phyloP scores from a whole-genome alignment of 2,888 invertebrate species.

The Byasa hedistus region DNA sequence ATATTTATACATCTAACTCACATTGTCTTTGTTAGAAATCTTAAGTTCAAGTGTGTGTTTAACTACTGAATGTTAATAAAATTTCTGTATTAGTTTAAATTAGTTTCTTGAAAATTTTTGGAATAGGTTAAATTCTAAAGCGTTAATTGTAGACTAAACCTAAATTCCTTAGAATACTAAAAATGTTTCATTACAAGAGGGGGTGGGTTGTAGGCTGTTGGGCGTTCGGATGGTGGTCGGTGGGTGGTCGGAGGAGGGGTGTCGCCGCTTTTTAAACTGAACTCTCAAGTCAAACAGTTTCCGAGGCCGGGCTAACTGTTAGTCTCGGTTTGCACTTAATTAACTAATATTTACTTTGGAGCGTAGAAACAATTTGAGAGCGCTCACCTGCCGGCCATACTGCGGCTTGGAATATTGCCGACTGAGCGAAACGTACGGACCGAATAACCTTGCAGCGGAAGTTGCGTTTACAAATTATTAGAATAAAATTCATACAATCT shows the following conservation, averaged over 20 bases:
- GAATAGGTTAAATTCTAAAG: neutral
- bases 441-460: neutral
- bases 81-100: neutral
- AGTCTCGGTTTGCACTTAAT: constrained; percentile 71
- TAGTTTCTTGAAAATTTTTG: neutral
- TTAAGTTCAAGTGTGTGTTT: neutral
- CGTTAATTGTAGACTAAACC: neutral
- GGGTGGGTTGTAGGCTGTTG: neutral
- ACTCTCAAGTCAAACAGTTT: constrained; percentile 48
- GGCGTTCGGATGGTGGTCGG: neutral
- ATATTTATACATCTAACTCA: too few species aligned
- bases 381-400: constrained; percentile 60
- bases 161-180: constrained; percentile 18
- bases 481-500: too few species aligned
- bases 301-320: constrained; percentile 42
- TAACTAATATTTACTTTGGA: constrained; percentile 77
- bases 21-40: too few species aligned
- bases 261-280: constrained; percentile 43
- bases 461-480: neutral
- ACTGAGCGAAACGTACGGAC: constrained; percentile 41
- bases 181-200: constrained; percentile 18
- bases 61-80: neutral
- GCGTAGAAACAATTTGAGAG: constrained; percentile 65
- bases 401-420: constrained; percentile 57
- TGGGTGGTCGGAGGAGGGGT: constrained; percentile 13